Conservation (phyloP, 2,113 vertebrate species). For the Mungos mungo region DNA sequence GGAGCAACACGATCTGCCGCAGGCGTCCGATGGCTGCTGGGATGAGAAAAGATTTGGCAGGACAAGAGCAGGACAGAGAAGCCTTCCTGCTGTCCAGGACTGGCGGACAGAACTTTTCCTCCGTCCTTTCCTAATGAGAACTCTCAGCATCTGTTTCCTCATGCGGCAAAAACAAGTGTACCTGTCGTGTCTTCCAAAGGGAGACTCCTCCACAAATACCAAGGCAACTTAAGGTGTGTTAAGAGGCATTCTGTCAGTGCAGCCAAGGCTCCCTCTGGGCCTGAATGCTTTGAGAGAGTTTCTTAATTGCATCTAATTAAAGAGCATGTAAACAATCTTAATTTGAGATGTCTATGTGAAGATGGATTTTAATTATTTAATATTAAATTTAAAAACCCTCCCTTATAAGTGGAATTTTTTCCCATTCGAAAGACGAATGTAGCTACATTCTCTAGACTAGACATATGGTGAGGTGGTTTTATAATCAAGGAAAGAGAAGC, state of each 20-base stretch:
- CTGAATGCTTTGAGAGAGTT: constrained; percentile 62
- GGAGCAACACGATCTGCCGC: neutral
- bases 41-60: neutral
- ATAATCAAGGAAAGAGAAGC: constrained; percentile 51
- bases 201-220: constrained; percentile 24
- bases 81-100: neutral
- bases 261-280: constrained; percentile 56
- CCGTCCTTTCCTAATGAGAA: constrained; percentile 10
- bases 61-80: neutral
- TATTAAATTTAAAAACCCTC: constrained; percentile 73
- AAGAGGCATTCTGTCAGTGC: constrained; percentile 57
- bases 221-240: constrained; percentile 7
- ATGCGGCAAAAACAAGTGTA: constrained; percentile 3
- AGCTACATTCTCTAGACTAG: constrained; percentile 25
- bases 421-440: constrained; percentile 42
- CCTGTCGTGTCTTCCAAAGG: constrained; percentile 1
- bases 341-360: constrained; percentile 73
- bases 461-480: constrained; percentile 54
- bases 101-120: neutral
- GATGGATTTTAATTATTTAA: constrained; percentile 75
- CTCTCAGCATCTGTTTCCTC: constrained; percentile 63
- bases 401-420: constrained; percentile 49
- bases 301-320: constrained; percentile 80
- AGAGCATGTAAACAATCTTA: constrained; percentile 78
- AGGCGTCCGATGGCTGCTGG: neutral